Evolutionary conservation across 2,113 vertebrate species (phyloP).

Genomic region (Sterrhoptilus dennistouni): DNA sequence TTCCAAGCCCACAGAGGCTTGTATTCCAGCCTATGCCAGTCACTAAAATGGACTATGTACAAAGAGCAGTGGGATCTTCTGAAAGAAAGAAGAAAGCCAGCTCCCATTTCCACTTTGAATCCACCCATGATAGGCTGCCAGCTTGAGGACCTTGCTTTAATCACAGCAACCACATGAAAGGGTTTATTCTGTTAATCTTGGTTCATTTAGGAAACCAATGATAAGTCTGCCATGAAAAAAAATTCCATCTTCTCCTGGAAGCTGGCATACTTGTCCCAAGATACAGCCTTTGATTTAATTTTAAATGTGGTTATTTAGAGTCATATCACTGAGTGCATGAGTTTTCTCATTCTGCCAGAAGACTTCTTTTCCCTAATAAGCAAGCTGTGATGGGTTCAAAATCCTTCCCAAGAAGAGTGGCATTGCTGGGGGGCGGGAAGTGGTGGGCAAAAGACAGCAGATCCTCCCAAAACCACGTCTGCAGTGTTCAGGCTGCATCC

Average conservation of each 20-base stretch:
- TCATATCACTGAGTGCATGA: not conserved
- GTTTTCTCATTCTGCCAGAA: constrained; percentile 4
- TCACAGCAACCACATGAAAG: constrained; percentile 83
- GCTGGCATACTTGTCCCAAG: constrained; percentile 39
- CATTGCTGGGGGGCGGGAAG: not conserved
- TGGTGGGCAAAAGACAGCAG: not conserved
- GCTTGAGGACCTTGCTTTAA: constrained; percentile 78
- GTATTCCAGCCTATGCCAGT: constrained; percentile 72
- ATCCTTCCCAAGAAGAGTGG: not conserved
- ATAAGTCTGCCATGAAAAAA: constrained; percentile 74
- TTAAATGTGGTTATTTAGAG: constrained; percentile 48
- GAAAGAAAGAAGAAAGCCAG: constrained; percentile 67
- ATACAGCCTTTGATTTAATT: constrained; percentile 21
- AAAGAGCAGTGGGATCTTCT: constrained; percentile 46
- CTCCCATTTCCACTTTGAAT: constrained; percentile 75
- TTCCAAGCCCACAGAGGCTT: constrained; percentile 74
- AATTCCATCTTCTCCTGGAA: constrained; percentile 49
- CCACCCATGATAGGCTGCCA: constrained; percentile 67
- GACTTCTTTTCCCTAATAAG: not conserved
- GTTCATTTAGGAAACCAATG: constrained; percentile 69
- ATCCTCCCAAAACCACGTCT: not conserved
- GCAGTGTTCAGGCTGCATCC: not conserved
- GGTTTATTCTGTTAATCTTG: constrained; percentile 68
- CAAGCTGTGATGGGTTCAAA: not conserved
- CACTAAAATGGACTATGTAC: constrained; percentile 71